These are phyloP conservation scores for Chrysogorgia sp. DNA, from an alignment of 92 coral and sea anemone genomes.

Conservation along the genomic window DNA sequence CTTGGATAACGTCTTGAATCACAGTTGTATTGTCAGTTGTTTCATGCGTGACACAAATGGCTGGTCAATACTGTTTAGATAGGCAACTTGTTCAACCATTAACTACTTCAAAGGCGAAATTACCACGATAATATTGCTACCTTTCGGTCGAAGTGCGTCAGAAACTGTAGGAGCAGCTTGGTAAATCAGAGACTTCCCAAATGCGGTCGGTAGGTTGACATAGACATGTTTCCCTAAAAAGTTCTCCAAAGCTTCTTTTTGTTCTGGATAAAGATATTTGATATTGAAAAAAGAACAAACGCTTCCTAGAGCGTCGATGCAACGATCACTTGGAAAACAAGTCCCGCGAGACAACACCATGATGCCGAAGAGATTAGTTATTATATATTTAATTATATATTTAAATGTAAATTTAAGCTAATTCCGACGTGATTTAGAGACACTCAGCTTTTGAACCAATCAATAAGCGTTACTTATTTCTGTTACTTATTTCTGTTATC, in stretches of 20 bases:
- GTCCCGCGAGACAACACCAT: neutral
- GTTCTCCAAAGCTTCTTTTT: too few relatives aligned
- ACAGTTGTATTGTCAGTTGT: too few relatives aligned
- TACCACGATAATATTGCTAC: slow-evolving; percentile 60
- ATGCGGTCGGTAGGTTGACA: slow-evolving; percentile 25
- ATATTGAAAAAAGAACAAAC: slow-evolving; percentile 25
- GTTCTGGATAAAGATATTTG: slow-evolving; percentile 20
- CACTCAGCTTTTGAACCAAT: slow-evolving; percentile 2
- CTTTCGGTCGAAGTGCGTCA: slow-evolving; percentile 61
- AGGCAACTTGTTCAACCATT: slow-evolving; percentile 68
- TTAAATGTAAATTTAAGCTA: slow-evolving; percentile 21
- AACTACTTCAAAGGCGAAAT: slow-evolving; percentile 71
- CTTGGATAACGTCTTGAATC: slow-evolving; percentile 66
- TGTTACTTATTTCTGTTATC: too few relatives aligned
- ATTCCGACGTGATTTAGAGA: neutral
- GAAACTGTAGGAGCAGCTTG: slow-evolving; percentile 63
- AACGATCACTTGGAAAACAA: slow-evolving; percentile 22
- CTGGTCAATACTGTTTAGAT: slow-evolving; percentile 55
- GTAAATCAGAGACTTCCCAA: slow-evolving; percentile 24
- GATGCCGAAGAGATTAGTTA: neutral
- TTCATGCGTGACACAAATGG: slow-evolving; percentile 61
- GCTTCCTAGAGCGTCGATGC: slow-evolving; percentile 16
- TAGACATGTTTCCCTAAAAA: too few relatives aligned
- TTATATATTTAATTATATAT: too few relatives aligned
- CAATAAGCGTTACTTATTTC: slow-evolving; percentile 13